Base-by-base conservation (phyloP, 2,888 invertebrate genomes). In the Nasonovia ribisnigri region DNA sequence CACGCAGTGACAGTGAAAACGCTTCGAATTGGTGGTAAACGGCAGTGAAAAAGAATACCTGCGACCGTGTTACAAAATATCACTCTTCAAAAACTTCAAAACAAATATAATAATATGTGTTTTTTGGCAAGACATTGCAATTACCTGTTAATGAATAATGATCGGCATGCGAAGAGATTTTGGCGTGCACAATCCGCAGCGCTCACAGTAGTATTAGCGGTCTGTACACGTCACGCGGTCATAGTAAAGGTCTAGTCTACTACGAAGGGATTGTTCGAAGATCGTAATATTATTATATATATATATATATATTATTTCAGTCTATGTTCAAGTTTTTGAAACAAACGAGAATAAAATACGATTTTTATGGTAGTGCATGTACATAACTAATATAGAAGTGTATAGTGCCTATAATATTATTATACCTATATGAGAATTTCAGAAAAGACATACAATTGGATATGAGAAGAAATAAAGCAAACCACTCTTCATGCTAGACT, bases 61-160 rank as follows among this genome's bases (percentile, higher is more conserved):
- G 6, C n/a, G n/a, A 36, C n/a, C 42, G 46, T 90, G 46, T 90
- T 67, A 67, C 46, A n/a, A 90, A 51, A 51, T 16, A 60, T 46
- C n/a, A 10, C 46, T 46, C 0, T 46, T 67, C 6, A 29, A 43
- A 89, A 89, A 60, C 29, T 16, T n/a, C 16, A 0, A 89, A 57
- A 57, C 60, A 13, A 89, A 67, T 16, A 67, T 67, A 67, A 54
- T 16, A 36, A 43, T 60, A 89, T 90, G n/a, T 60, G 16, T 60
- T 57, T 88, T 90, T 90, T 90, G 67, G 90, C 46, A 46, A 60
- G 67, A 60, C 46, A 60, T 67, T 67, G 67, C 60, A 46, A 67
- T 90, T 90, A 90, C 5, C n/a, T 13, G 60, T 90, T 90, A 90
- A 90, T 60, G n/a, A 43, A 43, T 84, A 84, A 54, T 24, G 24